A percentile compares a stretch with the other conserved stretches of the same genome.
Evolutionary conservation across 2,888 invertebrate species (phyloP).

Genomic region (Luperina nickerlii): DNA sequence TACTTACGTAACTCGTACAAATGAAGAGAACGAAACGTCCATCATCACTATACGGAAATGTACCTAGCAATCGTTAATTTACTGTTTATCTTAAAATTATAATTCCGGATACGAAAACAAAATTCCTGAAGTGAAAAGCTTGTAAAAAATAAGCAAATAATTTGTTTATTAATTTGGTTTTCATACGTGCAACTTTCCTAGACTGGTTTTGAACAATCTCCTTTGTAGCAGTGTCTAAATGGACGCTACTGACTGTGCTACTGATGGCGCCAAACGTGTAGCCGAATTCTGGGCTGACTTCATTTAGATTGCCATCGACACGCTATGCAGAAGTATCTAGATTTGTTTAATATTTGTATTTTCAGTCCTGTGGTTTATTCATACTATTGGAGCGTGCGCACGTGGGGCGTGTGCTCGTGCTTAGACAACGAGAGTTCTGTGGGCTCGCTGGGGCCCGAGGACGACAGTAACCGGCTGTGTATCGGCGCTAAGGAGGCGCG

Average conservation of each 20-base stretch:
- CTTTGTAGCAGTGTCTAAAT: neutral
- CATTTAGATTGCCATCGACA: neutral
- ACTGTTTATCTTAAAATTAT: too few relatives aligned
- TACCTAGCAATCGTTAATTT: too few relatives aligned
- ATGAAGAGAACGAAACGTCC: too few relatives aligned
- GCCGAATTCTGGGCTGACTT: neutral
- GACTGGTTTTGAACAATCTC: too few relatives aligned
- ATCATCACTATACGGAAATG: too few relatives aligned
- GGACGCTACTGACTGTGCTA: neutral
- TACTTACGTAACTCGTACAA: too few relatives aligned
- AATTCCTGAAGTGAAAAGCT: too few relatives aligned
- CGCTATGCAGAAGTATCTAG: neutral
- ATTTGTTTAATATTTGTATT: neutral
- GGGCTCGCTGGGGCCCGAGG: conserved; percentile 25
- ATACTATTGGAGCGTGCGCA: conserved; percentile 81
- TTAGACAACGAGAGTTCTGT: conserved; percentile 60
- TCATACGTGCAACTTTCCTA: too few relatives aligned
- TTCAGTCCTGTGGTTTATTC: conserved; percentile 78
- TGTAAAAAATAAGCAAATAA: too few relatives aligned
- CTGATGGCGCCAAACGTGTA: too few relatives aligned
- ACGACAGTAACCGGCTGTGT: conserved; percentile 63
- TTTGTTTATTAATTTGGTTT: too few relatives aligned
- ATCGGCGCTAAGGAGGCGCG: conserved; percentile 65
- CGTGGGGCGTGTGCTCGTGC: conserved; percentile 79
- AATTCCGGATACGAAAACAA: too few relatives aligned